These are phyloP conservation scores for Pelecanus crispus DNA, from an alignment of 2,113 vertebrate genomes.

Conservation along the genomic window DNA sequence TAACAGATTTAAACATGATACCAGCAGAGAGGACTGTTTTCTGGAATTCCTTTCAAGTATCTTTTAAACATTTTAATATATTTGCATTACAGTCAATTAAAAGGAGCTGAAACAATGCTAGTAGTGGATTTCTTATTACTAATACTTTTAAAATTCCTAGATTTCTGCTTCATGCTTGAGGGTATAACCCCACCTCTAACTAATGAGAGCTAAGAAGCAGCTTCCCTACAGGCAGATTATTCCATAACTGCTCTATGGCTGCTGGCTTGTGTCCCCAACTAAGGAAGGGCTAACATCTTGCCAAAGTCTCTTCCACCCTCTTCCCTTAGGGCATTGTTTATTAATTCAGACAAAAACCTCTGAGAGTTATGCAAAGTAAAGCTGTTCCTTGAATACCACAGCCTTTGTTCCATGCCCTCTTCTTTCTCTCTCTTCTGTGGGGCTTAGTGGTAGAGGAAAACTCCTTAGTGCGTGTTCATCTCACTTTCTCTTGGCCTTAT, in stretches of 20 bases:
- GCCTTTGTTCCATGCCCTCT: not conserved
- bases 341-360: constrained; percentile 52
- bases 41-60: not conserved
- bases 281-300: constrained; percentile 23
- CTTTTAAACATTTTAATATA: constrained; percentile 11
- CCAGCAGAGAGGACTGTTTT: not conserved
- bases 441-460: not conserved
- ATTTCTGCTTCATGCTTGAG: constrained; percentile 31
- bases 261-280: constrained; percentile 15
- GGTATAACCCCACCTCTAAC: constrained; percentile 25
- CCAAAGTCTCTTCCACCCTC: constrained; percentile 18
- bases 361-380: not conserved
- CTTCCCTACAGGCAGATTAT: constrained; percentile 51
- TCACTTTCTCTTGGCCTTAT: not conserved
- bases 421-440: not conserved
- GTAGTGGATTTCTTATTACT: constrained; percentile 35
- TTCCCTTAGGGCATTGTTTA: constrained; percentile 21
- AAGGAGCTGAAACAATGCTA: constrained; percentile 42
- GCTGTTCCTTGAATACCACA: not conserved
- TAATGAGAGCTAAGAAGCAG: constrained; percentile 34
- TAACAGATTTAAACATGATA: not conserved
- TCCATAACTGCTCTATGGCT: not conserved
- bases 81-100: constrained; percentile 45
- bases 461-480: not conserved
- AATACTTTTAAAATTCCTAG: constrained; percentile 43